Percentiles rank a stretch among this genome's conserved stretches.
Conservation (phyloP, 1,140 invertebrate genomes). For the Aphaenogaster ashmeadi region DNA sequence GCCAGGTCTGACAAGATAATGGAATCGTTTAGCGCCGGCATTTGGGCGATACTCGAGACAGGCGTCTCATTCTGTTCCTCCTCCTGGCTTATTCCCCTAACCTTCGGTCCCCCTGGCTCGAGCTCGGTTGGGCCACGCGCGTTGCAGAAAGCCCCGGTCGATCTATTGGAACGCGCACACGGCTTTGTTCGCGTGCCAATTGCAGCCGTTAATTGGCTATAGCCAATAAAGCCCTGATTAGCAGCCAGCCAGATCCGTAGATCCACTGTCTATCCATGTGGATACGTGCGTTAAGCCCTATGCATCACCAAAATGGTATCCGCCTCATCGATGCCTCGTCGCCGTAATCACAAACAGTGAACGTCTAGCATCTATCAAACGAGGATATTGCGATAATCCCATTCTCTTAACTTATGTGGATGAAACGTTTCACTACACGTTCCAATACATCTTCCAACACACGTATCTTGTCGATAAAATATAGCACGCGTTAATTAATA, state of each 20-base stretch:
- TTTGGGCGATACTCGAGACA: constrained; percentile 69
- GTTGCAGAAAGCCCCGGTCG: constrained; percentile 73
- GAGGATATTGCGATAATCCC: constrained; percentile 3
- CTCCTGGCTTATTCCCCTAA: constrained; percentile 21
- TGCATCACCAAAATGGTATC: constrained; percentile 74
- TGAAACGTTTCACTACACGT: constrained; percentile 13
- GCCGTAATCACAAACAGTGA: constrained; percentile 40
- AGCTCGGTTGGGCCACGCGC: constrained; percentile 46
- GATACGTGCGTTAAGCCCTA: constrained; percentile 58
- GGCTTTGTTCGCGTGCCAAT: constrained; percentile 83
- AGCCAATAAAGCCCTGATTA: constrained; percentile 85
- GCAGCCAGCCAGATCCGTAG: constrained; percentile 75
- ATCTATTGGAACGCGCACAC: constrained; percentile 75
- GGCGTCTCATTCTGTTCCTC: constrained; percentile 41
- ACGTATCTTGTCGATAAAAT: background rate
- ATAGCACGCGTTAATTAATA: background rate
- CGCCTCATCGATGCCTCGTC: constrained; percentile 58
- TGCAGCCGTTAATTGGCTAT: constrained; percentile 84
- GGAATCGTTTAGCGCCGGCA: constrained; percentile 78
- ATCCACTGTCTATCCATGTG: constrained; percentile 70
- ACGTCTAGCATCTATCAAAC: constrained; percentile 40
- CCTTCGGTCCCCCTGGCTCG: constrained; percentile 2
- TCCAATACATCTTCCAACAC: background rate
- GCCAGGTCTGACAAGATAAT: constrained; percentile 71
- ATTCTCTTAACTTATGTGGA: constrained; percentile 25